phyloP scores from a whole-genome alignment of 30 jellyfish, hydroid and myxozoan genomes.

The Sanderia malayensis region DNA sequence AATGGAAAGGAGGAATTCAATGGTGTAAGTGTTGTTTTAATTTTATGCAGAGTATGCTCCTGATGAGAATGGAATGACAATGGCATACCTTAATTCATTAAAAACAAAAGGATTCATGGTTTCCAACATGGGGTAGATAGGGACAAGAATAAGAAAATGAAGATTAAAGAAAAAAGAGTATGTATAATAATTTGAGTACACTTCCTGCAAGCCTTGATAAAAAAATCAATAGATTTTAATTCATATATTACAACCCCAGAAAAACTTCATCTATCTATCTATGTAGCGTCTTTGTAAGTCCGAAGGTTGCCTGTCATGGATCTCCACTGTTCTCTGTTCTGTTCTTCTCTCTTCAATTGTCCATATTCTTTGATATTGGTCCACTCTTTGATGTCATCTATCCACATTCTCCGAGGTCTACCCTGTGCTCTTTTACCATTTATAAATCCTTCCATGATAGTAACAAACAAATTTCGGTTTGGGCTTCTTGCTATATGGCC shows the following conservation, averaged over 20 bases:
- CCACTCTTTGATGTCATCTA: conserved; percentile 6
- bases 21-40: too few relatives aligned
- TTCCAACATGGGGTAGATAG: too few relatives aligned
- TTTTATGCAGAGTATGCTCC: too few relatives aligned
- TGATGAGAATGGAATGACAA: too few relatives aligned
- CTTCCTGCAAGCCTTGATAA: too few relatives aligned
- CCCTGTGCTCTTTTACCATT: conserved; percentile 23
- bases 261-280: not conserved
- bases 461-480: conserved; percentile 17
- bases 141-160: too few relatives aligned
- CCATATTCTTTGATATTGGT: not conserved
- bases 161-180: too few relatives aligned
- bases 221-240: too few relatives aligned
- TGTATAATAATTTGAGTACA: too few relatives aligned
- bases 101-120: too few relatives aligned
- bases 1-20: too few relatives aligned
- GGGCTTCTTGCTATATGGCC: conserved; percentile 44
- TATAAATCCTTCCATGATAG: conserved; percentile 37
- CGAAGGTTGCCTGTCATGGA: not conserved
- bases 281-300: not conserved
- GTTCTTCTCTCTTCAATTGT: not conserved
- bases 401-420: conserved; percentile 33
- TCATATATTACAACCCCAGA: not conserved
- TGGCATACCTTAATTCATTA: too few relatives aligned
- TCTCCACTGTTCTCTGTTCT: not conserved